Conservation (phyloP, 1,140 invertebrate species). For the Dolichoris vasculosae region DNA sequence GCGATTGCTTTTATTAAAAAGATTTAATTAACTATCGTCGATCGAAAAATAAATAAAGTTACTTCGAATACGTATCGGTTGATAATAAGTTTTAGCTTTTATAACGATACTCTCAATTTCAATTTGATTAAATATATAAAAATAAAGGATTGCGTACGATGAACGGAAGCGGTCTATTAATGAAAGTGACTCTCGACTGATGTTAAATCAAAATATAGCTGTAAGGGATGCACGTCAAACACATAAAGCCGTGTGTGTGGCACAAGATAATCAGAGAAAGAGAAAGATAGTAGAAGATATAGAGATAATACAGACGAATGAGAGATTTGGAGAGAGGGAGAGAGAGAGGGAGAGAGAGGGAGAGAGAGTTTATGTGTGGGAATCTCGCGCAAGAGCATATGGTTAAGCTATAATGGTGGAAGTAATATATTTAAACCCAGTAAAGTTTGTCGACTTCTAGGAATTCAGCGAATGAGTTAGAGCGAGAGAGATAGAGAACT, state of each 20-base stretch:
- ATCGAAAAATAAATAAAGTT: neutral
- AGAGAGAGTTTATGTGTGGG: neutral
- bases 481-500: slow-evolving; percentile 54
- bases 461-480: slow-evolving; percentile 58
- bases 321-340: slow-evolving; percentile 34
- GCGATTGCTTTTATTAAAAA: neutral
- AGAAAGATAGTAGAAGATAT: neutral
- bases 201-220: slow-evolving; percentile 62
- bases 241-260: slow-evolving; percentile 31
- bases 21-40: neutral
- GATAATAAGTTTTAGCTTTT: neutral
- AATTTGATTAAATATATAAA: too few relatives aligned
- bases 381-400: slow-evolving; percentile 64
- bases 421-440: slow-evolving; percentile 73
- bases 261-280: slow-evolving; percentile 37
- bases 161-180: slow-evolving; percentile 12
- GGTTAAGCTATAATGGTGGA: slow-evolving; percentile 71
- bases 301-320: slow-evolving; percentile 11
- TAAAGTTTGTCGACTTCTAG: slow-evolving; percentile 66
- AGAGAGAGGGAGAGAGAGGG: slow-evolving; percentile 1
- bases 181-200: slow-evolving; percentile 55
- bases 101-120: too few relatives aligned
- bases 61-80: neutral
- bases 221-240: slow-evolving; percentile 54
- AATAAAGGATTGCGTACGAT: neutral